Conservation (phyloP, 2,113 vertebrate species). For the Vulpes vulpes region DNA sequence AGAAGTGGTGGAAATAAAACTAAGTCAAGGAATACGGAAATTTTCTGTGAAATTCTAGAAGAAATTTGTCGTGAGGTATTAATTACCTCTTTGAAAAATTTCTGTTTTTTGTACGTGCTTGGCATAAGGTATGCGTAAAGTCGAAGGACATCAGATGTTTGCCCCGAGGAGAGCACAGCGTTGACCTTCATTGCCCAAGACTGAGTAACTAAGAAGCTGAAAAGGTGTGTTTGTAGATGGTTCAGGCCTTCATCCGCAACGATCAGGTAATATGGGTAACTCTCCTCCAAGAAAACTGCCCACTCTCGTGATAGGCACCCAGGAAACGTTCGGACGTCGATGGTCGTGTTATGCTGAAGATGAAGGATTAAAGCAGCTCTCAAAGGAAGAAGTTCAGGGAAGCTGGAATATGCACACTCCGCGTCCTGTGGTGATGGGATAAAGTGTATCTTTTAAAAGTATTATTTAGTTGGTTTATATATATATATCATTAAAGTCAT, state of each 20-base stretch:
- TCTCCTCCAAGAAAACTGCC: conserved; percentile 72
- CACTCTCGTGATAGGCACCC: conserved; percentile 80
- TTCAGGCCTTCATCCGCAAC: conserved; percentile 80
- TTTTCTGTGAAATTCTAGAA: not conserved
- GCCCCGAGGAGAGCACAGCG: conserved; percentile 80
- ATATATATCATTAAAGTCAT: not conserved
- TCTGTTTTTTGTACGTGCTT: rapidly evolving
- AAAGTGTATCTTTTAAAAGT: not conserved
- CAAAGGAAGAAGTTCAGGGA: conserved; percentile 65
- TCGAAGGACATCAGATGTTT: conserved; percentile 70
- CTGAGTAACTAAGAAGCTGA: conserved; percentile 80
- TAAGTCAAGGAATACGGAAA: not conserved
- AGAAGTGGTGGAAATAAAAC: not conserved
- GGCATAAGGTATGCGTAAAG: conserved; percentile 81
- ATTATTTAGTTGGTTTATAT: not conserved
- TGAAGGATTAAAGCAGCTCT: conserved; percentile 83
- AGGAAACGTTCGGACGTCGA: conserved; percentile 75
- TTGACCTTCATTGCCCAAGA: conserved; percentile 76
- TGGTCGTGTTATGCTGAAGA: conserved; percentile 78
- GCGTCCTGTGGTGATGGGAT: conserved; percentile 76
- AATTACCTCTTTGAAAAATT: conserved; percentile 50
- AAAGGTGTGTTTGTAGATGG: conserved; percentile 73
- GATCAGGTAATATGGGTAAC: conserved; percentile 82
- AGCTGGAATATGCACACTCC: conserved; percentile 70
- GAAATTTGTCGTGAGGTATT: not conserved